phyloP scores from a whole-genome alignment of 2,113 vertebrate genomes.

The Nannobrachium achirus region DNA sequence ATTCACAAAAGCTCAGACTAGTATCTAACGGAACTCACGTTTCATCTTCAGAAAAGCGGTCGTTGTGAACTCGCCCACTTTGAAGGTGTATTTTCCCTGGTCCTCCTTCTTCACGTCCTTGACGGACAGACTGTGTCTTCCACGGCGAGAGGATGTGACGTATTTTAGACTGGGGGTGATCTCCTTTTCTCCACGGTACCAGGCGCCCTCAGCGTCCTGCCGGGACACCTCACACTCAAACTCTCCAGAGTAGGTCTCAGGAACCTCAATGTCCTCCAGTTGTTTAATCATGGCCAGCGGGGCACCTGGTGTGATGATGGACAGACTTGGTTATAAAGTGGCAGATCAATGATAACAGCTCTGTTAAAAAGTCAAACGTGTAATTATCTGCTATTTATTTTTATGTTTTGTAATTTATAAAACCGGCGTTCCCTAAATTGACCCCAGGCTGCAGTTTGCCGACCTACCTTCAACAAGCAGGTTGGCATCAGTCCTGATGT shows the following conservation, averaged over 20 bases:
- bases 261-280: constrained; percentile 90
- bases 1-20: background rate
- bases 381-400: background rate
- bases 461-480: constrained; percentile 92
- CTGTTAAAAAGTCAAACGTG: too few species aligned
- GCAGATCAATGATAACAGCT: background rate
- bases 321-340: background rate
- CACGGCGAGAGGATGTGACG: constrained; percentile 87
- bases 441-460: background rate
- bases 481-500: constrained; percentile 86
- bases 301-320: constrained; percentile 87
- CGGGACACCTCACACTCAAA: constrained; percentile 90
- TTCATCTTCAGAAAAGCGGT: constrained; percentile 92
- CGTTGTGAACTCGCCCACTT: constrained; percentile 85
- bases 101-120: constrained; percentile 94
- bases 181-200: constrained; percentile 88
- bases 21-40: constrained; percentile 80
- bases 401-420: background rate
- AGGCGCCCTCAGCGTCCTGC: constrained; percentile 92
- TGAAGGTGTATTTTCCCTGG: constrained; percentile 94
- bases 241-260: constrained; percentile 91
- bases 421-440: too few species aligned
- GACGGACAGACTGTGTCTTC: constrained; percentile 88
- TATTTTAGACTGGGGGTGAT: constrained; percentile 87
- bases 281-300: constrained; percentile 89